Conservation (phyloP, 2,888 invertebrate species). For the Pachymerium ferrugineum region DNA sequence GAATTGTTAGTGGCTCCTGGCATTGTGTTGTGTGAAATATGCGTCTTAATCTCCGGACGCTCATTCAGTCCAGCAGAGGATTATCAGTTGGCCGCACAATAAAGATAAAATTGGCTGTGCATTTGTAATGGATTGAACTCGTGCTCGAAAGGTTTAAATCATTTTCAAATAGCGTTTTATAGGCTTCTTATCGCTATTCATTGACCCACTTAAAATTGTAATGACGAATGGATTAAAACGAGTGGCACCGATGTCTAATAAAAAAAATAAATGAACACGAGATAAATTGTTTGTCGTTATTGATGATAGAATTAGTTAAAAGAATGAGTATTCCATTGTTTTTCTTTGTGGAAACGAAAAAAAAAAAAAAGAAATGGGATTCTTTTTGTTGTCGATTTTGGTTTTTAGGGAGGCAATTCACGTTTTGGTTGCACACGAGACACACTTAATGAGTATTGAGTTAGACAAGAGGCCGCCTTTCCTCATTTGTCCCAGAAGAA, state of each 20-base stretch:
- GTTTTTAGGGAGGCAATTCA: neutral
- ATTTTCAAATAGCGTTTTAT: neutral
- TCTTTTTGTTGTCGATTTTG: slow-evolving; percentile 7
- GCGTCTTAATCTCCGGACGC: neutral
- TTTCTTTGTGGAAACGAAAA: neutral
- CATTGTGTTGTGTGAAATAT: slow-evolving; percentile 5
- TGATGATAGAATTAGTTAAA: neutral
- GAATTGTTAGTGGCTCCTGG: neutral
- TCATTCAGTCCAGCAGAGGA: neutral
- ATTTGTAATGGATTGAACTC: slow-evolving; percentile 15
- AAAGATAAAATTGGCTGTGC: slow-evolving; percentile 16
- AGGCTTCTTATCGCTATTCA: neutral
- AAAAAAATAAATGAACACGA: neutral
- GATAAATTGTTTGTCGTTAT: neutral
- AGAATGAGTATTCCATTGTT: neutral
- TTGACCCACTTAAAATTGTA: neutral
- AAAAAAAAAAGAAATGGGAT: neutral
- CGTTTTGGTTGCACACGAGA: neutral
- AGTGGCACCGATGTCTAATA: too few relatives aligned
- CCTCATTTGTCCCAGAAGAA: slow-evolving; percentile 9
- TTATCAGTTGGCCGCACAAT: slow-evolving; percentile 21
- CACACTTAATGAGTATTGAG: slow-evolving; percentile 14
- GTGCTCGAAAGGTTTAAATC: slow-evolving; percentile 11
- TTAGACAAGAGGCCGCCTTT: neutral
- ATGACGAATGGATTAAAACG: neutral